Percentiles rank a stretch among this genome's conserved stretches.
These are phyloP conservation scores for Camponotus vicinus DNA, from an alignment of 1,140 invertebrate species.

Conservation along the genomic window DNA sequence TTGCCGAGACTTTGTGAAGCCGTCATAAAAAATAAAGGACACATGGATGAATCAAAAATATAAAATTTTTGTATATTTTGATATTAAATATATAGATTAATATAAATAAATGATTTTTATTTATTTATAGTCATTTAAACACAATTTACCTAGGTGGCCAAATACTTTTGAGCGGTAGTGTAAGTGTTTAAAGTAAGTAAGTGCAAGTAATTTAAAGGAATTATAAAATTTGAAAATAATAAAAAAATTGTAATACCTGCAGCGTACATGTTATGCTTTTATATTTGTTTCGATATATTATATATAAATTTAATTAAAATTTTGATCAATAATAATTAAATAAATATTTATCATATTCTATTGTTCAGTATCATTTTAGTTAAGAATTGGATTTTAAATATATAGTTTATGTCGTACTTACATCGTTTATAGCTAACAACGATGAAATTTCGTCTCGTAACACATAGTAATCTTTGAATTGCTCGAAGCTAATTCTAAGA, in stretches of 20 bases:
- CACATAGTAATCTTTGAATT: constrained; percentile 30
- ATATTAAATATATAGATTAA: too few relatives aligned
- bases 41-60: too few relatives aligned
- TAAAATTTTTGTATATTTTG: too few relatives aligned
- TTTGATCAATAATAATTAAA: too few relatives aligned
- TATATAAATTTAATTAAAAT: constrained; percentile 2
- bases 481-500: constrained; percentile 35
- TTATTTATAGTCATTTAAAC: too few relatives aligned
- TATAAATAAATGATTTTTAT: too few relatives aligned
- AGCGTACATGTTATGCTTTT: too few relatives aligned
- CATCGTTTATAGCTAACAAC: neutral
- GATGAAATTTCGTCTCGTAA: constrained; percentile 34
- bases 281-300: neutral
- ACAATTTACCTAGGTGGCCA: too few relatives aligned
- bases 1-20: too few relatives aligned
- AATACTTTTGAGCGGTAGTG: too few relatives aligned
- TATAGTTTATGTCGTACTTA: neutral
- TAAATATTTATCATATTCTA: neutral
- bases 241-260: too few relatives aligned
- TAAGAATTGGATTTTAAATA: neutral
- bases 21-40: too few relatives aligned
- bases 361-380: neutral
- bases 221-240: neutral
- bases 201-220: neutral
- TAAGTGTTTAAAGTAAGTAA: neutral